phyloP scores from a whole-genome alignment of 2,888 invertebrate species.

The Agriopis marginaria region DNA sequence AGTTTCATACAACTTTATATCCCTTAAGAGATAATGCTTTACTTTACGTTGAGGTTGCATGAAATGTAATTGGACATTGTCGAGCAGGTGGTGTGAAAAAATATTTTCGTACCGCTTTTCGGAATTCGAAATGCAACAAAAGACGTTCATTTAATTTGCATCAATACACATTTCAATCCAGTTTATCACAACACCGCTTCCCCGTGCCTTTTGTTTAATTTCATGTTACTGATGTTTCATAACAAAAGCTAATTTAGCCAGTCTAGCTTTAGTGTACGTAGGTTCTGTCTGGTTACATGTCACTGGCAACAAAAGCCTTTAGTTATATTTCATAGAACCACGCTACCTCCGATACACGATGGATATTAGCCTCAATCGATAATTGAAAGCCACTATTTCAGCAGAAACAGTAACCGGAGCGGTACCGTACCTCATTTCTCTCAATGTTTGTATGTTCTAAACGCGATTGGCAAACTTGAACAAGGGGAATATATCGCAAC shows the following conservation, averaged over 20 bases:
- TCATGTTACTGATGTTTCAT: background rate
- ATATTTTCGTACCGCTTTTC: too few relatives aligned
- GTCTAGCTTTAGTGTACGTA: too few relatives aligned
- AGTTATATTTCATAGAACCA: background rate
- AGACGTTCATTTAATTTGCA: too few relatives aligned
- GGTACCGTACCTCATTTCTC: conserved; percentile 27
- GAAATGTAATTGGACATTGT: too few relatives aligned
- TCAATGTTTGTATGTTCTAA: conserved; percentile 30
- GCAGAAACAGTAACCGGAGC: conserved; percentile 5
- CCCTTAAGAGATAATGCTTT: too few relatives aligned
- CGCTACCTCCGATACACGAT: background rate
- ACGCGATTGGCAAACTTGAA: conserved; percentile 29
- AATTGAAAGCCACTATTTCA: conserved; percentile 25
- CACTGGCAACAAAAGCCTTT: background rate
- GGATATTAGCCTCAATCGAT: conserved; percentile 4
- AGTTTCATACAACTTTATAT: too few relatives aligned
- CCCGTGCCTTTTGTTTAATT: background rate
- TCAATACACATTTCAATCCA: too few relatives aligned
- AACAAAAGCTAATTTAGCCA: background rate
- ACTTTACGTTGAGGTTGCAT: too few relatives aligned
- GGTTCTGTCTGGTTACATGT: too few relatives aligned
- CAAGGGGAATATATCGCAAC: conserved; percentile 10
- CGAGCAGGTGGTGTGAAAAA: too few relatives aligned
- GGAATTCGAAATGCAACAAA: too few relatives aligned
- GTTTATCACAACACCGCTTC: too few relatives aligned